Conservation (phyloP, 2,888 invertebrate genomes). For the Drosophila demipolita region DNA sequence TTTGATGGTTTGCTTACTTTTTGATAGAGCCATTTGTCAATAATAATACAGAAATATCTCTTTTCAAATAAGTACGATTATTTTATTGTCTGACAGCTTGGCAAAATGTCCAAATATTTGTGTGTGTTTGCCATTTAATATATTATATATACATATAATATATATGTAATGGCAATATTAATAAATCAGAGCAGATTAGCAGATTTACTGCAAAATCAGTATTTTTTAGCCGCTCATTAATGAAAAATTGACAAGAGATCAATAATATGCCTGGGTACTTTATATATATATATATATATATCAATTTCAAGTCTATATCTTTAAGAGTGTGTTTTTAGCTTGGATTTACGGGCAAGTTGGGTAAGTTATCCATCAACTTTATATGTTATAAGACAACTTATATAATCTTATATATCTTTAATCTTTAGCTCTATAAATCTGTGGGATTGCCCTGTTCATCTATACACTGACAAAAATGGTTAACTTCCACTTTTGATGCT, state of each 20-base stretch:
- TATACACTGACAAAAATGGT: background rate
- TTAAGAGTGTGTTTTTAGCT: background rate
- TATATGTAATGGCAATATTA: background rate
- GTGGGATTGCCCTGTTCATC: background rate
- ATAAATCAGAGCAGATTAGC: background rate
- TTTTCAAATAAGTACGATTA: slow-evolving; percentile 6
- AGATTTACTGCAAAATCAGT: background rate
- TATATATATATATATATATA: too few relatives aligned
- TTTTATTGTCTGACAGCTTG: background rate
- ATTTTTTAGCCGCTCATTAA: background rate
- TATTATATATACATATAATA: background rate
- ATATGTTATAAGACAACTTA: too few relatives aligned
- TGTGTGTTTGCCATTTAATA: background rate
- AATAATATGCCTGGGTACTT: background rate
- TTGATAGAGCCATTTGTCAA: slow-evolving; percentile 66
- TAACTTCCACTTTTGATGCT: background rate
- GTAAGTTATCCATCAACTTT: background rate
- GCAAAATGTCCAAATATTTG: background rate
- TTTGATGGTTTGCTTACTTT: slow-evolving; percentile 40
- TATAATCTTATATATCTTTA: too few relatives aligned
- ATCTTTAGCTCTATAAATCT: background rate
- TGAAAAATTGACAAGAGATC: background rate
- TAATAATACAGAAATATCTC: slow-evolving; percentile 40
- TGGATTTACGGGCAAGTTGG: fast-evolving
- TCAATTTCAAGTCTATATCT: too few relatives aligned